Conservation (phyloP, 1,140 invertebrate species). For the Solenopsis invicta region DNA sequence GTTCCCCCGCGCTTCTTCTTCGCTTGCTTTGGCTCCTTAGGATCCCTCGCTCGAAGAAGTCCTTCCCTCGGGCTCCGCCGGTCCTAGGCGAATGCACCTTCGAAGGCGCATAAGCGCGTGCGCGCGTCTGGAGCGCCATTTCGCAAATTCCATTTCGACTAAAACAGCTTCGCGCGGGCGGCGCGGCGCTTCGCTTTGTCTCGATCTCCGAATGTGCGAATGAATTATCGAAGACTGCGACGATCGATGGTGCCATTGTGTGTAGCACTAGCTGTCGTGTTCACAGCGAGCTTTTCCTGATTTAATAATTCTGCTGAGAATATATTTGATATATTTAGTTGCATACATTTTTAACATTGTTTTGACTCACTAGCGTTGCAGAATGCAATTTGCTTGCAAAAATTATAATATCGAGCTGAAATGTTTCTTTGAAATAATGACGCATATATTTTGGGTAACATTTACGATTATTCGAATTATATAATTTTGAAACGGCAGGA, state of each 20-base stretch:
- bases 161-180: neutral
- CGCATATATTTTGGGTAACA: neutral
- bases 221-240: slow-evolving; percentile 12
- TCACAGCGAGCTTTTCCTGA: neutral
- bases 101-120: neutral
- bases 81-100: slow-evolving; percentile 60
- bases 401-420: neutral
- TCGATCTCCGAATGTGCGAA: neutral
- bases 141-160: slow-evolving; percentile 21
- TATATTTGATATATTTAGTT: neutral
- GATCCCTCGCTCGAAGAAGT: slow-evolving; percentile 46
- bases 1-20: slow-evolving; percentile 49
- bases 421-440: neutral
- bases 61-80: slow-evolving; percentile 68
- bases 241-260: neutral
- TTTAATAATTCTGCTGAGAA: neutral
- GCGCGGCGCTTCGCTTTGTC: slow-evolving; percentile 30
- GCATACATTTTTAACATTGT: neutral
- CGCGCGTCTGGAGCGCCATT: slow-evolving; percentile 4
- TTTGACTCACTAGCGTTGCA: neutral
- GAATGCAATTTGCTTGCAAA: neutral
- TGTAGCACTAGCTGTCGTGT: neutral
- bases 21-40: slow-evolving; percentile 51
- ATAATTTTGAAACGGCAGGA: neutral
- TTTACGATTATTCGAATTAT: neutral